Evolutionary conservation across 2,113 vertebrate species (phyloP).

Genomic region (Aphelocoma coerulescens): DNA sequence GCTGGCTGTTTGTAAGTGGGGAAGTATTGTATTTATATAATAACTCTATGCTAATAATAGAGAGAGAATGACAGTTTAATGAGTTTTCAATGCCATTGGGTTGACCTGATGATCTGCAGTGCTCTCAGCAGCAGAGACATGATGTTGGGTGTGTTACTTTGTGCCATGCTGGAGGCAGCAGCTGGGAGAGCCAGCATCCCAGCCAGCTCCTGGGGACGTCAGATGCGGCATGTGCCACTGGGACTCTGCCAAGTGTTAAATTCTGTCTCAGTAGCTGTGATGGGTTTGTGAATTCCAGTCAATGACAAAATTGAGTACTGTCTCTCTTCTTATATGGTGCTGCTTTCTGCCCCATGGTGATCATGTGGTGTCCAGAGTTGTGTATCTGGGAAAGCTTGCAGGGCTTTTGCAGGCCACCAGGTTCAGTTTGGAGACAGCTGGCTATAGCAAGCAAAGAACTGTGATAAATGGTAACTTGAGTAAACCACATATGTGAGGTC

Average conservation of each 20-base stretch:
- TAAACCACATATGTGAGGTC: neutral
- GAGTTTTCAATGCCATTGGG: neutral
- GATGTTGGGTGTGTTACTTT: neutral
- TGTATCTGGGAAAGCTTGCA: neutral
- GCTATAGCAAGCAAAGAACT: conserved; percentile 1
- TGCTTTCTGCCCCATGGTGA: neutral
- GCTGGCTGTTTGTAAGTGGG: neutral
- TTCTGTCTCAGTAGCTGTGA: neutral
- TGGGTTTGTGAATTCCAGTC: neutral
- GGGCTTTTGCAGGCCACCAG: neutral
- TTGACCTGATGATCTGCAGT: neutral
- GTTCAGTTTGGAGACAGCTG: conserved; percentile 36
- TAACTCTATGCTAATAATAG: neutral
- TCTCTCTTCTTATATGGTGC: neutral
- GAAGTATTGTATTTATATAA: neutral
- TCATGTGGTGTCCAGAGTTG: neutral
- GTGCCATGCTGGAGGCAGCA: neutral
- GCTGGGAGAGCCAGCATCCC: neutral
- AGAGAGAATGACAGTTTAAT: neutral
- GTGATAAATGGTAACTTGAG: conserved; percentile 46
- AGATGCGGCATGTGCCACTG: rapidly evolving
- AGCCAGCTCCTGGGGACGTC: rapidly evolving
- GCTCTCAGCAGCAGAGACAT: neutral
- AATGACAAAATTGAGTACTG: neutral
- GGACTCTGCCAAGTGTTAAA: neutral